A percentile compares a stretch with the other conserved stretches of the same genome.
phyloP scores from a whole-genome alignment of 2,888 invertebrate genomes.

The Heliconius cydno region DNA sequence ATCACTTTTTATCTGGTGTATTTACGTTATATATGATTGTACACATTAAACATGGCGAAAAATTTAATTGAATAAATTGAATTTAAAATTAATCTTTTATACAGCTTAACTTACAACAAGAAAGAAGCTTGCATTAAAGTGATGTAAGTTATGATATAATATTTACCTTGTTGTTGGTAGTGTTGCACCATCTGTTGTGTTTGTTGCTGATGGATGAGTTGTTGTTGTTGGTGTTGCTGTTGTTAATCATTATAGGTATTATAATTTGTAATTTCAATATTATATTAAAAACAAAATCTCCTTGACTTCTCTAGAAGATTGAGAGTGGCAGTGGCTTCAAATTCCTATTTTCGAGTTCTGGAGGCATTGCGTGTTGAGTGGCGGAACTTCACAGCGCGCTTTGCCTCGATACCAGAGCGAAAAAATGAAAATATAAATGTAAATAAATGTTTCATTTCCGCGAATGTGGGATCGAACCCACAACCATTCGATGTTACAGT shows the following conservation, averaged over 20 bases:
- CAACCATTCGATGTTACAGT: too few relatives aligned
- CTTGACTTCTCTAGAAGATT: background rate
- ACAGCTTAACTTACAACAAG: too few relatives aligned
- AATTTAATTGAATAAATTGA: background rate
- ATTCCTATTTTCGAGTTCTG: too few relatives aligned
- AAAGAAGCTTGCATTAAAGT: background rate
- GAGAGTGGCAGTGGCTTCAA: too few relatives aligned
- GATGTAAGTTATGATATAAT: background rate
- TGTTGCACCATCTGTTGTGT: slow-evolving; percentile 77
- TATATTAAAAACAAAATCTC: background rate
- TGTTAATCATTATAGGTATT: slow-evolving; percentile 56
- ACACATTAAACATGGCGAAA: background rate
- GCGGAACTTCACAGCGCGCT: too few relatives aligned
- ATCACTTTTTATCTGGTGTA: too few relatives aligned
- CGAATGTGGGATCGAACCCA: too few relatives aligned
- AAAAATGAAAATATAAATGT: too few relatives aligned
- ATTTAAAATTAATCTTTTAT: too few relatives aligned
- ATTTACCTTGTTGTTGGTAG: slow-evolving; percentile 71
- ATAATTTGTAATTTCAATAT: background rate
- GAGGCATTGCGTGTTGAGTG: background rate
- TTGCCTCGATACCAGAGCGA: too few relatives aligned
- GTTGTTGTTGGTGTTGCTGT: slow-evolving; percentile 64
- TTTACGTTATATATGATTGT: too few relatives aligned
- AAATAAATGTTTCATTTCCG: too few relatives aligned
- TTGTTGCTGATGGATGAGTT: slow-evolving; percentile 70